Evolutionary conservation across 92 coral and sea anemone species (phyloP), one percentile per base, ranked within the genome.

Genomic region (Umimayanthus kanabou): DNA sequence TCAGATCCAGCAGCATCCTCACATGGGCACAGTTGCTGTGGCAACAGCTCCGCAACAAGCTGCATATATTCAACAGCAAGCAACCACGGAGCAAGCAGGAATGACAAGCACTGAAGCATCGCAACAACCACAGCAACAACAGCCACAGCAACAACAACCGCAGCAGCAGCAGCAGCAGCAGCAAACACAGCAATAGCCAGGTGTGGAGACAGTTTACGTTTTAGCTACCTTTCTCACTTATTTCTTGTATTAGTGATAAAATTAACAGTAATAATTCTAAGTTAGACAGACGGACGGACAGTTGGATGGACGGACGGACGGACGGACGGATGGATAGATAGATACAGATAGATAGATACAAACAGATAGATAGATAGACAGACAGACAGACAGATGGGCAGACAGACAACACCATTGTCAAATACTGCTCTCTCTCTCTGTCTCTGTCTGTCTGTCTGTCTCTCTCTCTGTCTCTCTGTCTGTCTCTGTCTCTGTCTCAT

Each of bases 1-100:
- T 82, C 98, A 95, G 85, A 91, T 95, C 70, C 98, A 95, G 76
- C 98, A 95, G 75, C 93, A 95, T 43, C 96, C 98, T 0, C 98
- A 95, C 88, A 89, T 95, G 40, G 98, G 96, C 26, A 93, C 98
- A 22, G 98, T 95, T 26, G 93, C 98, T 23, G 95, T 95, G 88
- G 94, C 96, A 89, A 81, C 94, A 23, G 93, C 98, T 4, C 98
- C 98, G 10, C 96, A 94, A 76, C 91, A 90, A 89, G 89, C 83
- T 9, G 69, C 84, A 33, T 89, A 86, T n/a, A 95, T 95, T 25
- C 95, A 91, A 74, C 98, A 95, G 25, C 98, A 88, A 85, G 90
- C 90, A 39, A 87, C 92, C 26, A 81, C 93, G 30, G 98, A 95
- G 33, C 98, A 95, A 80, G 87, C 98, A 9, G 82, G 93, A 53